Evolutionary conservation across 1,140 invertebrate species (phyloP), one percentile per base, ranked within the genome.

Genomic region (Pteromalus puparum): DNA sequence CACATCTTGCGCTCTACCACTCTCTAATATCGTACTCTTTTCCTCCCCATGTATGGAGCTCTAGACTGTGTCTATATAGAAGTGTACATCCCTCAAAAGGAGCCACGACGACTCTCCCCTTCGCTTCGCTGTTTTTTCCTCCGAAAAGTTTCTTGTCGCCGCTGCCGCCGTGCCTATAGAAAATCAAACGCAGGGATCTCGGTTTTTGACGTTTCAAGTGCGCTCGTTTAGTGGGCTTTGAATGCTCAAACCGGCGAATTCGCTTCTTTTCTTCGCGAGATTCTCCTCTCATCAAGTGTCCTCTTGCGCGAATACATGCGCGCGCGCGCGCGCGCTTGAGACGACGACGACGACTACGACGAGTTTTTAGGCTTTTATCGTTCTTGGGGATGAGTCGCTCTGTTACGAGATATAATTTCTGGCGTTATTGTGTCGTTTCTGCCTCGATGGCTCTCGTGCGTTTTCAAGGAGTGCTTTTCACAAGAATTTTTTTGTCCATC

Each of bases 141-240:
- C 67, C 67, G 70, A 38, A 73, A 68, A 24, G 67, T 68, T 68
- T 24, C 67, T 7, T 68, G 18, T 24, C 38, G 73, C 0, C 15
- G n/a, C 15, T 7, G 4, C 9, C 2, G 6, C 3, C 4, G 38
- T 1, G 18, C n/a, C 38, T 15, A 42, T 74, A 26, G 42, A 75
- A 75, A 75, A 75, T 75, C 38, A 42, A 75, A 75, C 21, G 21
- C 21, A 73, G 13, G 42, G 42, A 21, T 9, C 42, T 2, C 73
- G 72, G 26, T 38, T 75, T 75, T 26, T 75, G 73, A 75, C 73
- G 42, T 75, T 75, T 75, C n/a, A 26, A 75, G 73, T 75, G 42
- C 10, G 42, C 73, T 48, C 73, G 73, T 75, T 75, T 75, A 26
- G 38, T n/a, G 4, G 42, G 21, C 73, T 75, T 75, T 75, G n/a